Base-by-base conservation (phyloP, 2,797 vertebrate genomes). In the Salarias fasciatus region DNA sequence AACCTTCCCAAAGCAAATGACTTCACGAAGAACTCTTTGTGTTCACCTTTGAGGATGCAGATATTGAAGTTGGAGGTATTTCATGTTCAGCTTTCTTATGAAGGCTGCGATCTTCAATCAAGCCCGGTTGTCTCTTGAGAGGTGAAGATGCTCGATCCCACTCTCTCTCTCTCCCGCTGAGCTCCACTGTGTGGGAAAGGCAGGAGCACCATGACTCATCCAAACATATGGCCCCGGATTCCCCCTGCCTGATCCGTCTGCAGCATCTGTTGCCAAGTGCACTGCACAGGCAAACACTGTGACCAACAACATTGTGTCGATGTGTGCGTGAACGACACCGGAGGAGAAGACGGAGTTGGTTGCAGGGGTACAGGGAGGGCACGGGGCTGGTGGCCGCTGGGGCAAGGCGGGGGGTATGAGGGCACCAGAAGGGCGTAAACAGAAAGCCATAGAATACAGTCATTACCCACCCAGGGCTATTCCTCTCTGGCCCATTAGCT, bases 401-500 rank as follows among this genome's bases (percentile, higher is more conserved):
- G 80, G 69, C 59, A 53, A 61, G 57, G 56, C 53, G 56, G 67
- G 69, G 82, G 53, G 75, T 66, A 75, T 48, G 69, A 80, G 82
- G 83, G 83, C 80, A 88, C 70, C 72, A 86, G 73, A 70, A 85
- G 88, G 80, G 69, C 49, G 75, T 72, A 77, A 74, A 84, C 90
- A 94, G 93, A 94, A 95, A 89, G 78, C 91, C 92, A 93, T 91
- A 95, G 95, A 97, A 96, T 96, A 95, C 94, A 96, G 94, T 96
- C 95, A 96, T 96, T 96, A 95, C 95, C 96, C 95, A 96, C 94
- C 93, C 94, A 94, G 84, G 84, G 84, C 77, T 86, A 81, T 89
- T 86, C 86, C 86, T 96, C 95, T 96, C 94, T 94, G 96, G 94
- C 94, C 96, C 95, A 97, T 97, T 98, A 97, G 95, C 92, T 94